Evolutionary conservation across 2,888 invertebrate species (phyloP).

Genomic region (Malachius bipustulatus): DNA sequence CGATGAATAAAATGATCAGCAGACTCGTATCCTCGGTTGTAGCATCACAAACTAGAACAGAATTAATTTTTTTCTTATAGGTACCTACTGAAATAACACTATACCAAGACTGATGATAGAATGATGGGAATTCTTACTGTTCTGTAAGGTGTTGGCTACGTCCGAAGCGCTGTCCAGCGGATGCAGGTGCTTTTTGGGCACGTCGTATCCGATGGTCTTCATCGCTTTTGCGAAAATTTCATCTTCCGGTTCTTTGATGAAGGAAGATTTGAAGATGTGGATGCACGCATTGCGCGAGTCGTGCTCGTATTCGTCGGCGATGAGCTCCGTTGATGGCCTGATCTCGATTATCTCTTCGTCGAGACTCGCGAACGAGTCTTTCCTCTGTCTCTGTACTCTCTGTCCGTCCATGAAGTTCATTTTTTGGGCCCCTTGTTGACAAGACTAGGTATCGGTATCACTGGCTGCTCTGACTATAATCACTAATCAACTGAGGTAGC

Average conservation of each 20-base stretch:
- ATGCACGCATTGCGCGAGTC: constrained; percentile 14
- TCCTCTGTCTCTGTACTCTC: too few relatives aligned
- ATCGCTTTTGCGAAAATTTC: constrained; percentile 17
- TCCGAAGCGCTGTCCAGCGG: constrained; percentile 15
- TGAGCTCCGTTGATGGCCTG: constrained; percentile 31
- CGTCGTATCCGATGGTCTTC: constrained; percentile 16
- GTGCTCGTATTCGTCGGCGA: constrained; percentile 31
- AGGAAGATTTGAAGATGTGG: constrained; percentile 16
- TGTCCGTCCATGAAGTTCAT: too few relatives aligned
- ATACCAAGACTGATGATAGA: constrained; percentile 7
- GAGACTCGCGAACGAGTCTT: too few relatives aligned
- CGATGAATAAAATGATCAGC: constrained; percentile 26
- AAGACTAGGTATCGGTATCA: too few relatives aligned
- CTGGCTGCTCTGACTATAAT: too few relatives aligned
- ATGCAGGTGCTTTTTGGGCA: constrained; percentile 17
- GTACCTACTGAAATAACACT: too few relatives aligned
- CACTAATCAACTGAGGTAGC: too few relatives aligned
- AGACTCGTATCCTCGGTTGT: constrained; percentile 16
- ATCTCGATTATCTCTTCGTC: constrained; percentile 24
- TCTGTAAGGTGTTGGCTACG: constrained; percentile 15
- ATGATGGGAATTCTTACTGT: too few relatives aligned
- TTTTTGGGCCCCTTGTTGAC: too few relatives aligned
- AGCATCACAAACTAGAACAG: constrained; percentile 19
- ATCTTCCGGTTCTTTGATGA: constrained; percentile 16
- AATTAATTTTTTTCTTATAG: too few relatives aligned